These are phyloP conservation scores for Rotaria magnacalcarata DNA, from an alignment of 2,888 invertebrate genomes.

Conservation along the genomic window DNA sequence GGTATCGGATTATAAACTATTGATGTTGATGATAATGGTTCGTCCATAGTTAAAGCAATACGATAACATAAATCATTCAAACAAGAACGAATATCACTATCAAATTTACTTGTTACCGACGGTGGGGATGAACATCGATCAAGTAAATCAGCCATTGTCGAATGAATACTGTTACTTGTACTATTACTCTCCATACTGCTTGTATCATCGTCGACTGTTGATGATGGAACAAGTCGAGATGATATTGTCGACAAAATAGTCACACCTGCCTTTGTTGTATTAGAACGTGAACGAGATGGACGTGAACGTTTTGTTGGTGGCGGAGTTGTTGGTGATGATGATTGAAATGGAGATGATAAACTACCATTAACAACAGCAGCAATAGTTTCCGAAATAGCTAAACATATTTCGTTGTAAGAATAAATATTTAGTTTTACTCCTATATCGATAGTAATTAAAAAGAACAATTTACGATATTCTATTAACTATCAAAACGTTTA, in stretches of 20 bases:
- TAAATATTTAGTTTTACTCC: no score
- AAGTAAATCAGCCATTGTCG: constrained; percentile 11
- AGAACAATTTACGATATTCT: no score
- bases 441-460: no score
- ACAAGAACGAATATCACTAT: not conserved
- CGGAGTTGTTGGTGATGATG: not conserved
- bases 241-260: constrained; percentile 3
- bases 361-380: constrained; percentile 1
- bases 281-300: not conserved
- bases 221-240: constrained; percentile 22
- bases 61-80: constrained; percentile 28
- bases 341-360: not conserved
- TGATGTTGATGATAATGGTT: not conserved
- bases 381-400: constrained; percentile 33
- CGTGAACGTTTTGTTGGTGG: not conserved
- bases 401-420: not conserved
- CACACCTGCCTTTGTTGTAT: not conserved
- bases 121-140: constrained; percentile 10
- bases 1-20: constrained; percentile 13
- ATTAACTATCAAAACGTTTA: no score
- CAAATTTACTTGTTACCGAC: not conserved
- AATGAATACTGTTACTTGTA: constrained; percentile 33
- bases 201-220: constrained; percentile 6
- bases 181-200: constrained; percentile 37
- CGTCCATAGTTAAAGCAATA: not conserved